phyloP scores from a whole-genome alignment of 1,140 invertebrate species.

The Galleria mellonella region DNA sequence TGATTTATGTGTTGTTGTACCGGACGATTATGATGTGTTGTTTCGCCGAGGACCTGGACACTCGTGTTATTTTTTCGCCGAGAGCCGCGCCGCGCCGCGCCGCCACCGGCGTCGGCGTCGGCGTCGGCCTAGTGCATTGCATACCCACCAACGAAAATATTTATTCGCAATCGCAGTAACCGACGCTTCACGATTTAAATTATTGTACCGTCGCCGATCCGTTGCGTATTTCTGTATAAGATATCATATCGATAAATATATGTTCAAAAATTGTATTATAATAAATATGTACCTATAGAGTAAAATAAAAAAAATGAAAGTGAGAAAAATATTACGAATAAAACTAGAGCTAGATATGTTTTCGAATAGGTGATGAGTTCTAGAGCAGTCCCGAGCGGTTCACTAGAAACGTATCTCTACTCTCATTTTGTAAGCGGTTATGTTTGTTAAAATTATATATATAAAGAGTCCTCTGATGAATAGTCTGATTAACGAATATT shows the following conservation, averaged over 20 bases:
- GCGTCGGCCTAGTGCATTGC: constrained; percentile 8
- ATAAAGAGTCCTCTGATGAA: constrained; percentile 73
- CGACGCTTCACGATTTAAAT: constrained; percentile 63
- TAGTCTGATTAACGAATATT: constrained; percentile 74
- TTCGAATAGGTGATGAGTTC: constrained; percentile 62
- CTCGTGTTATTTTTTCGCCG: constrained; percentile 1
- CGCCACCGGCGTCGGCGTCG: constrained; percentile 1
- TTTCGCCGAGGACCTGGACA: constrained; percentile 8
- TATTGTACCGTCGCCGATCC: constrained; percentile 67
- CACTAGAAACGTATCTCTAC: constrained; percentile 57
- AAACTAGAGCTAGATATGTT: constrained; percentile 70
- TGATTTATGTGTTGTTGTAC: constrained; percentile 55
- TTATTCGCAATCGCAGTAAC: constrained; percentile 62
- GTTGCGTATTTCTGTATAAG: constrained; percentile 69
- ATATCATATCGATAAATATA: constrained; percentile 73
- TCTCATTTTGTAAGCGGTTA: constrained; percentile 72
- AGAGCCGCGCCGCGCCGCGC: constrained; percentile 5
- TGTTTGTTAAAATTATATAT: constrained; percentile 72
- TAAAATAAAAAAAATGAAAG: constrained; percentile 70
- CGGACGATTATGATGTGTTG: constrained; percentile 28
- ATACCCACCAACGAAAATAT: constrained; percentile 53
- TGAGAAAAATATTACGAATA: constrained; percentile 73
- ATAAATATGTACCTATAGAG: constrained; percentile 71
- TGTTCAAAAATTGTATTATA: constrained; percentile 74
- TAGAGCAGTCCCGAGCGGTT: constrained; percentile 55